Percentiles rank a stretch among this genome's conserved stretches.
These are phyloP conservation scores for Stichodactyla helianthus DNA, from an alignment of 64 coral and sea anemone genomes.

Conservation along the genomic window DNA sequence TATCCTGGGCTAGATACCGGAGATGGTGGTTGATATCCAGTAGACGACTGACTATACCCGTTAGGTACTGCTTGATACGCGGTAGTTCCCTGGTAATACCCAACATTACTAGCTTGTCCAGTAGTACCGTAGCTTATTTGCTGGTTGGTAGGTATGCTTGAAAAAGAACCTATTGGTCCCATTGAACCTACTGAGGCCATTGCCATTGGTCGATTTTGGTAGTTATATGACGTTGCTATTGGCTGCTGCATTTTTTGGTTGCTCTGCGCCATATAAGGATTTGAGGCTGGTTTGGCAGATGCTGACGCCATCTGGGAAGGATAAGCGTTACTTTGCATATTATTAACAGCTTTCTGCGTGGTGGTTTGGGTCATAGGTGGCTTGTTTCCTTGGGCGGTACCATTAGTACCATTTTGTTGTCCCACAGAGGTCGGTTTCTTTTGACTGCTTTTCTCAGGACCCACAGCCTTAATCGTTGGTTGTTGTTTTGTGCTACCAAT, in stretches of 20 bases:
- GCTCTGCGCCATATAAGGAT: not conserved
- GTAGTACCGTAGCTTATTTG: not conserved
- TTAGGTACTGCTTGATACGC: not conserved
- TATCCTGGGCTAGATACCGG: not conserved
- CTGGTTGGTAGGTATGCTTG: not conserved
- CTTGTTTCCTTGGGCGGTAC: too few species aligned
- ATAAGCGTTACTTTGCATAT: not conserved
- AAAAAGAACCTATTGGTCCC: not conserved
- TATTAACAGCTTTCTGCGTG: not conserved
- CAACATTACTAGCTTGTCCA: not conserved
- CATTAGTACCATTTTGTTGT: not conserved
- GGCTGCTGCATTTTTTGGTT: constrained; percentile 2
- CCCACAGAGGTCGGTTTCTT: not conserved
- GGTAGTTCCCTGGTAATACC: not conserved
- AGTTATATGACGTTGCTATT: not conserved
- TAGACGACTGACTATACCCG: not conserved
- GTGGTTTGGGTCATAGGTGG: not conserved
- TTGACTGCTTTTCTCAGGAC: not conserved
- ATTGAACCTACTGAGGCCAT: not conserved
- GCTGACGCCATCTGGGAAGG: not conserved
- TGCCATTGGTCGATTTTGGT: constrained; percentile 1
- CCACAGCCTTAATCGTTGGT: not conserved
- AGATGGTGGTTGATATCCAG: not conserved
- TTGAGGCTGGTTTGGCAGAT: not conserved
- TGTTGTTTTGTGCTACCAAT: not conserved